phyloP scores from a whole-genome alignment of 2,888 invertebrate species.

The Acleris holmiana region DNA sequence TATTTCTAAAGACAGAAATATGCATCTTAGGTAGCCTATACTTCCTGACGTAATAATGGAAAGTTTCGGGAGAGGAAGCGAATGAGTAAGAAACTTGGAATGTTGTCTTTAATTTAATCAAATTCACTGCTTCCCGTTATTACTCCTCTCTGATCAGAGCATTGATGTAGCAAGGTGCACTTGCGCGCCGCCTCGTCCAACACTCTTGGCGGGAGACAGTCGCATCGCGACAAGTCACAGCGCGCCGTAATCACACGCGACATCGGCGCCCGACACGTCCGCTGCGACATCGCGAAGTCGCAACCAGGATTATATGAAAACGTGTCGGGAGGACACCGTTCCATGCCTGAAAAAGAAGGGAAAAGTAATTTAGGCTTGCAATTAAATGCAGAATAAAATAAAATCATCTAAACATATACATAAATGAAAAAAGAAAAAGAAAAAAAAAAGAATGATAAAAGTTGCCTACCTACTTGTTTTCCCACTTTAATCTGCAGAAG shows the following conservation, averaged over 20 bases:
- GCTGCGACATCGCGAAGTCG: slow-evolving; percentile 46
- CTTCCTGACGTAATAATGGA: too few relatives aligned
- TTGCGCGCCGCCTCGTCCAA: slow-evolving; percentile 51
- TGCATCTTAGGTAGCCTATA: too few relatives aligned
- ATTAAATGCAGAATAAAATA: too few relatives aligned
- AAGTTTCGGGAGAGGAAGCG: neutral
- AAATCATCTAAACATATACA: too few relatives aligned
- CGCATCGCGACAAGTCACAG: slow-evolving; percentile 55
- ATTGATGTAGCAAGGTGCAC: slow-evolving; percentile 49
- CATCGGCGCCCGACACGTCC: slow-evolving; percentile 49
- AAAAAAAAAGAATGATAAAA: too few relatives aligned
- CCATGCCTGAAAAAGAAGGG: slow-evolving; percentile 46
- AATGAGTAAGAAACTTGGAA: neutral
- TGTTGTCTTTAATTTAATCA: neutral
- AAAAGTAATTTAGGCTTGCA: slow-evolving; percentile 5
- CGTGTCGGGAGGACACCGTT: slow-evolving; percentile 49
- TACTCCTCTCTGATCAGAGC: slow-evolving; percentile 45
- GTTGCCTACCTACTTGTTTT: too few relatives aligned
- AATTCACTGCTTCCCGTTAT: slow-evolving; percentile 7
- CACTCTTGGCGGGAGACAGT: slow-evolving; percentile 47
- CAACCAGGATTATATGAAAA: slow-evolving; percentile 47
- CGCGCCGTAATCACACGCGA: slow-evolving; percentile 44
- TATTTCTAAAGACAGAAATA: too few relatives aligned
- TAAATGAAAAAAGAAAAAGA: too few relatives aligned
- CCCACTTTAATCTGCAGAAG: too few relatives aligned